Percentiles rank a stretch among this genome's conserved stretches.
These are phyloP conservation scores for Eupeodes corollae DNA, from an alignment of 1,140 invertebrate genomes.

Conservation along the genomic window DNA sequence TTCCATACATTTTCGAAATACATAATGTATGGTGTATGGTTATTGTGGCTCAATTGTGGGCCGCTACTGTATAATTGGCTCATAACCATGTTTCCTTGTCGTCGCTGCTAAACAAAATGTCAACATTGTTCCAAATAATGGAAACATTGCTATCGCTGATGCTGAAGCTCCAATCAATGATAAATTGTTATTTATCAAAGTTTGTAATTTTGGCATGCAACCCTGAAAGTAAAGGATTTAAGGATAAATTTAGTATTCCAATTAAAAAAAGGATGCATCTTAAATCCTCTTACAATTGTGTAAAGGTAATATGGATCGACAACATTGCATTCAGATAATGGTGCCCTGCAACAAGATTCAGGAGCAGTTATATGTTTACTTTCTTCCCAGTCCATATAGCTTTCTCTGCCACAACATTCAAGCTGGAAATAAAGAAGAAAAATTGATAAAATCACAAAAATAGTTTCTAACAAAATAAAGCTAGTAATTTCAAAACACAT, in stretches of 20 bases:
- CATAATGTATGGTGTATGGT: no score
- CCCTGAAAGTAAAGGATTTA: slow-evolving; percentile 1
- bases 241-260: background rate
- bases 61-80: slow-evolving; percentile 3
- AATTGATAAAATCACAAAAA: no score
- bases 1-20: no score
- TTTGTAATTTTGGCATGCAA: slow-evolving; percentile 4
- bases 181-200: slow-evolving; percentile 5
- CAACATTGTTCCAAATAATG: slow-evolving; percentile 7
- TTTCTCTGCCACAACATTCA: slow-evolving; percentile 7
- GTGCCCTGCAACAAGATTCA: no score
- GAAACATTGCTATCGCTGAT: slow-evolving; percentile 9
- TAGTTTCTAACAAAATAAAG: no score
- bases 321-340: no score
- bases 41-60: no score
- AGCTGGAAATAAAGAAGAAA: background rate
- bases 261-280: no score
- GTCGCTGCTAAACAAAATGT: slow-evolving; percentile 1
- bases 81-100: slow-evolving; percentile 2
- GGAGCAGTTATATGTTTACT: background rate
- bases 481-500: no score
- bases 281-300: no score
- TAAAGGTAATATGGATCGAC: no score
- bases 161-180: slow-evolving; percentile 5
- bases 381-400: slow-evolving; percentile 5